A percentile compares a stretch with the other conserved stretches of the same genome.
phyloP scores from a whole-genome alignment of 1,140 invertebrate species.

The Antheraea mylitta region DNA sequence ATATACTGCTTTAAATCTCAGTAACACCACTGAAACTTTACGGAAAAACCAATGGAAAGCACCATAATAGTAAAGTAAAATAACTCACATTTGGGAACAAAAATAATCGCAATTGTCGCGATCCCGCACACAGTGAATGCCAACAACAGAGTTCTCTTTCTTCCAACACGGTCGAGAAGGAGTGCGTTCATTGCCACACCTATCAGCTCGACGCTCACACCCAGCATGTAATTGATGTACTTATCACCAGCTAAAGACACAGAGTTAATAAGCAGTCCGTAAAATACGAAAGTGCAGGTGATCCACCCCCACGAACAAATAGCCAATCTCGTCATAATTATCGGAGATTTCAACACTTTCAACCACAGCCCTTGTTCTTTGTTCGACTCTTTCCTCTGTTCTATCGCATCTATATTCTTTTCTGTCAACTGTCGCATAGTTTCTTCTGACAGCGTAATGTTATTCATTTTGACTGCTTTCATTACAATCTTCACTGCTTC shows the following conservation, averaged over 20 bases:
- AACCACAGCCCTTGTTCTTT: constrained; percentile 51
- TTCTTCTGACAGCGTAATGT: constrained; percentile 80
- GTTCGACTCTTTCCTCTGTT: constrained; percentile 40
- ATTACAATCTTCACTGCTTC: constrained; percentile 82
- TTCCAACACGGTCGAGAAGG: constrained; percentile 82
- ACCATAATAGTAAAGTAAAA: neutral
- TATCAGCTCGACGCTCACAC: constrained; percentile 85
- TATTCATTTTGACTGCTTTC: constrained; percentile 84
- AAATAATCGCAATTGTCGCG: constrained; percentile 60
- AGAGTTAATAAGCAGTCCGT: constrained; percentile 86
- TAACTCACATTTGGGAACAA: constrained; percentile 64
- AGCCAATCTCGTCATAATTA: constrained; percentile 58
- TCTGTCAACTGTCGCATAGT: constrained; percentile 54
- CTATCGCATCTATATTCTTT: constrained; percentile 35
- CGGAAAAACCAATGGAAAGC: no score
- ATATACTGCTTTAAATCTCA: no score
- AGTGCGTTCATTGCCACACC: constrained; percentile 83
- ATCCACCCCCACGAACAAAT: constrained; percentile 83
- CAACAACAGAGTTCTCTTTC: constrained; percentile 80
- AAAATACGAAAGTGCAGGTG: constrained; percentile 89
- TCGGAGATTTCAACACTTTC: constrained; percentile 56
- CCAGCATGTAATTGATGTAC: constrained; percentile 86
- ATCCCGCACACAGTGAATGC: constrained; percentile 81
- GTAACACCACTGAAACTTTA: no score
- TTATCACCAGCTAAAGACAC: constrained; percentile 84